These are phyloP conservation scores for Heliconius eleuchia DNA, from an alignment of 1,140 invertebrate genomes.

Conservation along the genomic window DNA sequence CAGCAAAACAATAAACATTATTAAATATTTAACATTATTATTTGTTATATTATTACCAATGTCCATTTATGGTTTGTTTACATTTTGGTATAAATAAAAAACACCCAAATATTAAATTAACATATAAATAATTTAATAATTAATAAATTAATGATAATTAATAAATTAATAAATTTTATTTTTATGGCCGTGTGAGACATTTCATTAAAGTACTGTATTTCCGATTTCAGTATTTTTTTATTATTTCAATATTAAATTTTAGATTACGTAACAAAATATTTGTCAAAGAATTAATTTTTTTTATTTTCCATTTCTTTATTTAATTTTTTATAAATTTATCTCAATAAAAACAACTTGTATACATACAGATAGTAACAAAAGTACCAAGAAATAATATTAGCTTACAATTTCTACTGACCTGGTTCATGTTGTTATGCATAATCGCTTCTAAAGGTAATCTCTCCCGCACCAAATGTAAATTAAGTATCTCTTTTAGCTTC, in stretches of 20 bases:
- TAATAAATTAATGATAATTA: no score
- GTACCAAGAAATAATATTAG: background rate
- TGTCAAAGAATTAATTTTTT: no score
- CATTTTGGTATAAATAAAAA: background rate
- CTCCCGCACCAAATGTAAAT: constrained; percentile 89
- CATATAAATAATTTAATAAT: no score
- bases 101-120: no score
- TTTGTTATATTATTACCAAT: constrained; percentile 3
- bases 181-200: no score
- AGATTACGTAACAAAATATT: no score
- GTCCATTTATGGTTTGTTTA: background rate
- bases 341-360: background rate
- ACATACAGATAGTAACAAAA: background rate
- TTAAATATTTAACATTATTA: background rate
- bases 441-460: constrained; percentile 89
- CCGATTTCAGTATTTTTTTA: no score
- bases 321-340: no score
- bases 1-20: constrained; percentile 44
- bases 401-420: constrained; percentile 79
- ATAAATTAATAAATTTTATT: no score
- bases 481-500: constrained; percentile 88
- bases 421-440: constrained; percentile 85
- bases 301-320: no score
- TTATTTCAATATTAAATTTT: no score
- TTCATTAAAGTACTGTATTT: no score